Evolutionary conservation across 2,113 vertebrate species (phyloP).

Genomic region (Chinchilla lanigera): DNA sequence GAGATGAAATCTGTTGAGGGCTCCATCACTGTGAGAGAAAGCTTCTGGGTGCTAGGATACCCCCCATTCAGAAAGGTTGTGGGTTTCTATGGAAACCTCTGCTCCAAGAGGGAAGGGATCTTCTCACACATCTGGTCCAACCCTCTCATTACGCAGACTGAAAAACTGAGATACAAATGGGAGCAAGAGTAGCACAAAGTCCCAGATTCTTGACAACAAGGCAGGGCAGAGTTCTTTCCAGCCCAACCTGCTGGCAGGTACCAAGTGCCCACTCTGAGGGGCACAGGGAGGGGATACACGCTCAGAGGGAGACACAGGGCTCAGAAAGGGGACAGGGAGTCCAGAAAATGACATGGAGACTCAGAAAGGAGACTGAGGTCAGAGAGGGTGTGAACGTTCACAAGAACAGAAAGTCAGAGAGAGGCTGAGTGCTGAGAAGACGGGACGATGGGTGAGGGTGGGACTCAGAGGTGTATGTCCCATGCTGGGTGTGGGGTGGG

Average conservation of each 20-base stretch:
- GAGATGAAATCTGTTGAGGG: neutral
- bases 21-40: neutral
- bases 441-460: neutral
- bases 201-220: neutral
- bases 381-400: neutral
- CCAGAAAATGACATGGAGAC: neutral
- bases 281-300: neutral
- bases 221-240: neutral
- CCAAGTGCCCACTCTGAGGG: too few relatives aligned
- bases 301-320: neutral
- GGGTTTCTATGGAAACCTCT: neutral
- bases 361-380: neutral
- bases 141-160: neutral
- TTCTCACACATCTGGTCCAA: neutral
- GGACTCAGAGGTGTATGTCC: accelerated
- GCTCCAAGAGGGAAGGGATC: neutral
- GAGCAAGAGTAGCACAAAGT: neutral
- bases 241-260: too few relatives aligned
- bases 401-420: neutral
- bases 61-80: neutral
- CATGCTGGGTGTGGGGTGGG: neutral
- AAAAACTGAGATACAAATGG: neutral
- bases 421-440: neutral
- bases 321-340: neutral
- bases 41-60: neutral